Base-by-base conservation (phyloP, 2,888 invertebrate genomes). In the Andrena bucephala region DNA sequence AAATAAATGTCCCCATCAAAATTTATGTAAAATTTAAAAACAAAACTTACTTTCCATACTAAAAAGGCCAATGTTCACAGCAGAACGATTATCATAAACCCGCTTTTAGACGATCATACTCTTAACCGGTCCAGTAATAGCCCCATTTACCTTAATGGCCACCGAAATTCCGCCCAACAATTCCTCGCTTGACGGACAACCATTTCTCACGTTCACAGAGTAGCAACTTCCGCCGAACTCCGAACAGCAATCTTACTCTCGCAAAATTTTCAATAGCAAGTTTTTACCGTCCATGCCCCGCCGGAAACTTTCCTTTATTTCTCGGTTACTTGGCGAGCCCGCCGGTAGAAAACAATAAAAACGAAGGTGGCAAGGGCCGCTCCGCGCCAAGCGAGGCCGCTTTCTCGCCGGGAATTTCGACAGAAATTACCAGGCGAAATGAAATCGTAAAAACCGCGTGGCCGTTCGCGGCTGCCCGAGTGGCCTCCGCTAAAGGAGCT, bases 371-470 rank as follows among this genome's bases (percentile, higher is more conserved):
- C 42, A 16, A 13, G n/a, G 16, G 31, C 60, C 60, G 60, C 31
- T 10, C n/a, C 3, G 27, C 33, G 7, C n/a, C 31, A 33, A n/a
- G 57, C 57, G 20, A 57, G 57, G 29, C 29, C 16, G 36, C 20
- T 20, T 36, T 36, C 20, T 5, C n/a, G 6, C 36, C 60, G 36
- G 1, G 63, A 36, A 63, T 63, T 33, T 63, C 63, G 20, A 36
- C 63, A 8, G 63, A 36, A 63, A 31, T 42, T 16, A n/a, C 27
- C 27, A 36, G 8, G 27, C 59, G 69, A 69, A 69, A 59, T 69
- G 57, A 69, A 69, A 57, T 59, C 69, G 69, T 69, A 59, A 69
- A 69, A 50, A 50, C 16, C 16, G 24, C 60, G 31, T 3, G 60
- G 29, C 29, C 24, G 24, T 20, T 24, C 57, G 57, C 24, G 57